Conservation (phyloP, 53 echinoderm and acorn worm species). For the Patiria pectinifera region DNA sequence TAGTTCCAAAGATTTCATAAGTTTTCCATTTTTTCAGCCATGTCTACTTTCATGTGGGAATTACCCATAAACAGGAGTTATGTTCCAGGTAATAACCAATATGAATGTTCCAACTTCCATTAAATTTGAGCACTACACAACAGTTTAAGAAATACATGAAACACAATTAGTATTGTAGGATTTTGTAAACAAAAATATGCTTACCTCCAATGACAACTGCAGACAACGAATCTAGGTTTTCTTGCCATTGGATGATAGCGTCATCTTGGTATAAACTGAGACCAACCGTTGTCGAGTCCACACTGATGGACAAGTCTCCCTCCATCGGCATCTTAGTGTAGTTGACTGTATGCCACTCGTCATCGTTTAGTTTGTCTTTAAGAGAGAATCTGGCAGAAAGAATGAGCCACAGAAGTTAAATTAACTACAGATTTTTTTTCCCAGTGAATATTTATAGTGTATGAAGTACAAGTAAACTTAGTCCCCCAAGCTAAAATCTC, state of each 20-base stretch:
- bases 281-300: constrained; percentile 50
- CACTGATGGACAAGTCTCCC: constrained; percentile 39
- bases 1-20: no score
- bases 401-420: neutral
- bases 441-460: no score
- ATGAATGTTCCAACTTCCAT: no score
- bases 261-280: constrained; percentile 29
- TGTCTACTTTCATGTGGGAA: no score
- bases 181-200: neutral
- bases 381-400: constrained; percentile 52
- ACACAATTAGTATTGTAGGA: no score
- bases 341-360: constrained; percentile 75
- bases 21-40: no score
- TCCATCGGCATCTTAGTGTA: constrained; percentile 61
- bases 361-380: constrained; percentile 64
- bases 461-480: no score
- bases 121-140: no score
- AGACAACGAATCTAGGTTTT: constrained; percentile 46
- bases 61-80: no score
- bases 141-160: neutral
- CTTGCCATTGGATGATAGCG: constrained; percentile 17
- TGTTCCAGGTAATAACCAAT: no score
- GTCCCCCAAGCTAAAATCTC: no score
- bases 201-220: constrained; percentile 58
- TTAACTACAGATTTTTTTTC: no score